A percentile compares a stretch with the other conserved stretches of the same genome.
Conservation (phyloP, 2,113 vertebrate genomes). For the Sturnus vulgaris region DNA sequence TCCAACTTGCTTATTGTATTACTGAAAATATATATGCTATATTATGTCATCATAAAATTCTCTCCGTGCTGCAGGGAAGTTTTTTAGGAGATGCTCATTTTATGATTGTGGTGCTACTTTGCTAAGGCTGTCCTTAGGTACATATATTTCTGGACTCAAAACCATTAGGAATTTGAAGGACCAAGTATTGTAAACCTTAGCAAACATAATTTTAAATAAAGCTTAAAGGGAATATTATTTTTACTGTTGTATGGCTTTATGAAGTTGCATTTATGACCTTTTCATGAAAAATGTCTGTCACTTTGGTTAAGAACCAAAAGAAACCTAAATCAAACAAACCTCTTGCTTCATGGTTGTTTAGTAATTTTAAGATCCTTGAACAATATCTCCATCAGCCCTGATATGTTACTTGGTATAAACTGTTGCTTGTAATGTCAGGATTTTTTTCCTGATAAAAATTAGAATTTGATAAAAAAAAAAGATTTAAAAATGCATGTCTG, state of each 20-base stretch:
- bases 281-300: neutral
- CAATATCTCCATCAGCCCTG: neutral
- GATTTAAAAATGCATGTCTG: neutral
- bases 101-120: neutral
- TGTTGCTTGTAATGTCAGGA: neutral
- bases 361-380: neutral
- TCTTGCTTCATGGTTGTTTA: accelerated
- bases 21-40: neutral
- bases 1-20: neutral
- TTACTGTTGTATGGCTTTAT: neutral
- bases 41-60: neutral
- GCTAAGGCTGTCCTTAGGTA: neutral
- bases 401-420: neutral
- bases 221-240: neutral
- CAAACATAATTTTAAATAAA: neutral
- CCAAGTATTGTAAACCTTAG: neutral
- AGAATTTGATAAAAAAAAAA: neutral
- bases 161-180: neutral
- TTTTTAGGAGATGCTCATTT: neutral
- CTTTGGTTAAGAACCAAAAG: neutral
- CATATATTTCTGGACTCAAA: neutral
- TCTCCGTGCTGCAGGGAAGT: neutral
- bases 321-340: neutral
- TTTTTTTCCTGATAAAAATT: neutral
- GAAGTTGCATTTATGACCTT: neutral